phyloP scores from a whole-genome alignment of 2,797 vertebrate species.

The Betta splendens region DNA sequence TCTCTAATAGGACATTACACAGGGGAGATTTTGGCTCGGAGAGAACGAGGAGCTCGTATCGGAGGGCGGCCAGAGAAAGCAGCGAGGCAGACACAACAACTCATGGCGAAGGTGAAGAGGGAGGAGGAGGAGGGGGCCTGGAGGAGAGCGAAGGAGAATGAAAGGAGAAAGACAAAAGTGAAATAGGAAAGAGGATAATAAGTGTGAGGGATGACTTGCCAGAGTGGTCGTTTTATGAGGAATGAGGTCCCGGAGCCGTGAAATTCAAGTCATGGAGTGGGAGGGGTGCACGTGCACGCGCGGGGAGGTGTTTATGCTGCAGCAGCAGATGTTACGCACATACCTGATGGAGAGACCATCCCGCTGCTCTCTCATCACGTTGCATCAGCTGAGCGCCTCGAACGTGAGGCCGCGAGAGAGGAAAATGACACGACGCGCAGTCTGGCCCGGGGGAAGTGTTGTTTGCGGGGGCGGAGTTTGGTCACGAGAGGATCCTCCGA shows the following conservation, averaged over 20 bases:
- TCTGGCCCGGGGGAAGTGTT: slow-evolving; percentile 33
- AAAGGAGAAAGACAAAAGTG: slow-evolving; percentile 1
- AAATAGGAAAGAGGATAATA: slow-evolving; percentile 29
- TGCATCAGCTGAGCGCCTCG: slow-evolving; percentile 65
- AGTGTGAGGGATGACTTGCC: slow-evolving; percentile 27
- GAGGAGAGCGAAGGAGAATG: slow-evolving; percentile 3
- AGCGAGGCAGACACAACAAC: slow-evolving; percentile 57
- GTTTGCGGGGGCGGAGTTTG: slow-evolving; percentile 48
- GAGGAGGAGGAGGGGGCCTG: slow-evolving; percentile 10
- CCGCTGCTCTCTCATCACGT: slow-evolving; percentile 66
- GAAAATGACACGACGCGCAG: slow-evolving; percentile 60
- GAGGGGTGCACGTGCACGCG: slow-evolving; percentile 37
- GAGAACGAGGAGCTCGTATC: slow-evolving; percentile 30
- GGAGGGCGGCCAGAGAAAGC: slow-evolving; percentile 25
- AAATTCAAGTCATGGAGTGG: slow-evolving; percentile 63
- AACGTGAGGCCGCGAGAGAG: slow-evolving; percentile 41
- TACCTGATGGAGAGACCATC: slow-evolving; percentile 71
- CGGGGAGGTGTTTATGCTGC: slow-evolving; percentile 35
- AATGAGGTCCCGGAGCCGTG: slow-evolving; percentile 56
- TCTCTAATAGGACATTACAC: slow-evolving; percentile 56
- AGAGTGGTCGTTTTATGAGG: slow-evolving; percentile 55
- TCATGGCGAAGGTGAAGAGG: slow-evolving; percentile 24
- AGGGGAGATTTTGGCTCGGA: slow-evolving; percentile 27
- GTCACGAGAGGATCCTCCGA: too few relatives aligned
- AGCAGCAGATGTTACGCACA: slow-evolving; percentile 54